Percentiles rank a stretch among this genome's conserved stretches.
phyloP scores from a whole-genome alignment of 2,113 vertebrate species.

The Thunnus maccoyii region DNA sequence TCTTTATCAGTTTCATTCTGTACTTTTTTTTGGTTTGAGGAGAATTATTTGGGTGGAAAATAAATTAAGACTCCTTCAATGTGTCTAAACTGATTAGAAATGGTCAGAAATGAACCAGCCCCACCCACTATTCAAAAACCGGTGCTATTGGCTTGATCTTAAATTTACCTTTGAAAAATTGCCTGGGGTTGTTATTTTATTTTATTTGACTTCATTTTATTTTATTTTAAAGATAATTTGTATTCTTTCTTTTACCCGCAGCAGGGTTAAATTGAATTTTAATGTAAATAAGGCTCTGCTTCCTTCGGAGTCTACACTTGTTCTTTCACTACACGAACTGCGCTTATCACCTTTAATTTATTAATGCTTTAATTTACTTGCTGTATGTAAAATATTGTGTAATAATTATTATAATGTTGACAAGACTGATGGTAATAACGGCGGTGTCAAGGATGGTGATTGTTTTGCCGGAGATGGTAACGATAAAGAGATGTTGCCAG shows the following conservation, averaged over 20 bases:
- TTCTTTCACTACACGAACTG: constrained; percentile 83
- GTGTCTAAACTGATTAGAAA: constrained; percentile 57
- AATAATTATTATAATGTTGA: constrained; percentile 82
- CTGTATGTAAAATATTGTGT: constrained; percentile 88
- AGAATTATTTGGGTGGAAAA: constrained; percentile 46
- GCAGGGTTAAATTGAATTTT: constrained; percentile 68
- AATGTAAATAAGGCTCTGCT: constrained; percentile 78
- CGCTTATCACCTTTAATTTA: constrained; percentile 87
- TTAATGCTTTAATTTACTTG: constrained; percentile 85
- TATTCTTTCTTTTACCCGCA: constrained; percentile 47
- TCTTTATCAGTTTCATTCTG: constrained; percentile 10
- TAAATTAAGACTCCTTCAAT: constrained; percentile 48
- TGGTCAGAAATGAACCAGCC: constrained; percentile 55
- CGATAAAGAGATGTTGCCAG: constrained; percentile 66
- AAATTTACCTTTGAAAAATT: constrained; percentile 65
- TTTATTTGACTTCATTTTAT: constrained; percentile 23
- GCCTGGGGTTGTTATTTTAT: constrained; percentile 39
- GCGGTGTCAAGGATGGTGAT: constrained; percentile 66
- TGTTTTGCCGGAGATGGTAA: constrained; percentile 65
- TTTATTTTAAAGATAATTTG: constrained; percentile 28
- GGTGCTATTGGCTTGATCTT: constrained; percentile 79
- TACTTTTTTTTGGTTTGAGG: constrained; percentile 43
- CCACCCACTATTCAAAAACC: constrained; percentile 53
- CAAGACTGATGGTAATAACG: constrained; percentile 70
- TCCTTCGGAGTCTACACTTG: constrained; percentile 72